Percentiles rank a stretch among this genome's conserved stretches.
phyloP scores from a whole-genome alignment of 2,113 vertebrate genomes.

The Ptychochromis oligacanthus region DNA sequence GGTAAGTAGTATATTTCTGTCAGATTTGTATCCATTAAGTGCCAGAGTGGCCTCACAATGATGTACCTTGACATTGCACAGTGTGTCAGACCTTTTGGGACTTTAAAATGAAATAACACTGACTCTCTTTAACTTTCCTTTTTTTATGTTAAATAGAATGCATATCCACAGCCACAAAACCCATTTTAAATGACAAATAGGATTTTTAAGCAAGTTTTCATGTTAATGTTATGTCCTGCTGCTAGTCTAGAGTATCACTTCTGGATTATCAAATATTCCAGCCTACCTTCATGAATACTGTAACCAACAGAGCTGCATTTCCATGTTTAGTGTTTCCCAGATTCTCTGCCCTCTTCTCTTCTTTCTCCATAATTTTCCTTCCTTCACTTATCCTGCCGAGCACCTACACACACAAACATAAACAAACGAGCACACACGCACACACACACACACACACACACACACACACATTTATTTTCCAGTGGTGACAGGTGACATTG shows the following conservation, averaged over 20 bases:
- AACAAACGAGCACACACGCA: neutral
- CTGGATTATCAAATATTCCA: slow-evolving; percentile 10
- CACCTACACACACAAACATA: slow-evolving; percentile 4
- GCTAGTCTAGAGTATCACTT: neutral
- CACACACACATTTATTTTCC: neutral
- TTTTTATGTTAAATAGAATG: neutral
- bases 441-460: neutral
- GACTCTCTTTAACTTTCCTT: neutral
- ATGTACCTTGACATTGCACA: neutral
- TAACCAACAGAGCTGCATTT: slow-evolving; percentile 10
- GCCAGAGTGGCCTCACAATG: neutral
- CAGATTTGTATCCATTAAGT: neutral
- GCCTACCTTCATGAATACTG: slow-evolving; percentile 1
- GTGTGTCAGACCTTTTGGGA: neutral
- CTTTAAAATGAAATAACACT: neutral
- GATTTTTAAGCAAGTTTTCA: neutral
- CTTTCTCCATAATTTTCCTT: slow-evolving; percentile 10
- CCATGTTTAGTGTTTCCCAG: slow-evolving; percentile 5
- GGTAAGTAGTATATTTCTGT: neutral
- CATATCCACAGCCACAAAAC: neutral
- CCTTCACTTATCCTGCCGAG: neutral
- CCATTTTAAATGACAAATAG: neutral
- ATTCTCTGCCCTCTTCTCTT: slow-evolving; percentile 5
- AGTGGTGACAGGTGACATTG: slow-evolving; percentile 67
- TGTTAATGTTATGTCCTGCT: neutral